phyloP scores from a whole-genome alignment of 2,888 invertebrate species.

The Nemapogon koenigi region DNA sequence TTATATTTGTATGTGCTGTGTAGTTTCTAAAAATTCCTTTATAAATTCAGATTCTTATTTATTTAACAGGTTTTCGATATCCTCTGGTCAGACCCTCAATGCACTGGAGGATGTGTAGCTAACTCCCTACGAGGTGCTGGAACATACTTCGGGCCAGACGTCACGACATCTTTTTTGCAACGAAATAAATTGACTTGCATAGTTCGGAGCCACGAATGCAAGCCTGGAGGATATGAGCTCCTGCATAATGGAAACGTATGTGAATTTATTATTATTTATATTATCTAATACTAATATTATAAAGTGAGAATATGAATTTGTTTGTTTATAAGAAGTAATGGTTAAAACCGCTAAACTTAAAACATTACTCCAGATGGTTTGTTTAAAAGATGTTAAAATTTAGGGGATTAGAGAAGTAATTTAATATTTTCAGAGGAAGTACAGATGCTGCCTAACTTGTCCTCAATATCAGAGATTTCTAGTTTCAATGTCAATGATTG shows the following conservation, averaged over 20 bases:
- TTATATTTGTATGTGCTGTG: background rate
- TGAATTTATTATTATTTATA: slow-evolving; percentile 13
- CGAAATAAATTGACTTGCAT: slow-evolving; percentile 79
- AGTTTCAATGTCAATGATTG: no score
- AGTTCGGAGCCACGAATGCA: slow-evolving; percentile 92
- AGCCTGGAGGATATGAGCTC: slow-evolving; percentile 90
- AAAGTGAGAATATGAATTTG: background rate
- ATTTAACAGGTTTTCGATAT: slow-evolving; percentile 83
- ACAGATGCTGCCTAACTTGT: no score
- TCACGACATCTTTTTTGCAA: slow-evolving; percentile 78
- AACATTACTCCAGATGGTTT: no score
- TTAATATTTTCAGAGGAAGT: no score
- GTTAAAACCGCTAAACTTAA: no score
- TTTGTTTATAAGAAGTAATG: no score
- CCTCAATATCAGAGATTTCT: no score
- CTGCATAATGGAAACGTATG: slow-evolving; percentile 81
- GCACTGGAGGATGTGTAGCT: slow-evolving; percentile 78
- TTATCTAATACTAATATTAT: background rate
- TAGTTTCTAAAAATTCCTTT: background rate
- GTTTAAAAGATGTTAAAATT: no score
- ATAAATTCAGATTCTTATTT: slow-evolving; percentile 1
- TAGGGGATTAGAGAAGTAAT: no score
- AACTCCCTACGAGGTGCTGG: slow-evolving; percentile 90
- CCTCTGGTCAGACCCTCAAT: slow-evolving; percentile 92
- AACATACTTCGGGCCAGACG: slow-evolving; percentile 91